A percentile compares a stretch with the other conserved stretches of the same genome.
These are phyloP conservation scores for Arenaria interpres DNA, from an alignment of 2,113 vertebrate genomes.

Conservation along the genomic window DNA sequence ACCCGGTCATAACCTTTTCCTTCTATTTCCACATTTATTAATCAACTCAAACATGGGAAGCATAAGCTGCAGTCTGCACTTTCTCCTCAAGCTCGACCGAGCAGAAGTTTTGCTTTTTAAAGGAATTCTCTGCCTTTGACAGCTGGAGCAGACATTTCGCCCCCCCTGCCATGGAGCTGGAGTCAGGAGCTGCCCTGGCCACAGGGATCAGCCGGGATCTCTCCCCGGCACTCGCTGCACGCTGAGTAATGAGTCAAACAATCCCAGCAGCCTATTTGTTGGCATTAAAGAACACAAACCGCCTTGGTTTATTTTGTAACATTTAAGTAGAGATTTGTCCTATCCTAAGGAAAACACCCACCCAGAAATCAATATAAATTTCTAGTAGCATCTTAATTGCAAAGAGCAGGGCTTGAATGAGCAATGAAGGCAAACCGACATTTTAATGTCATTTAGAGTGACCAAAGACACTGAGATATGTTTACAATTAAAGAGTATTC, in stretches of 20 bases:
- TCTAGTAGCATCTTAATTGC: constrained; percentile 6
- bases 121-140: background rate
- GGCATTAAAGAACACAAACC: background rate
- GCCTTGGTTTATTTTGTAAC: background rate
- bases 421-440: background rate
- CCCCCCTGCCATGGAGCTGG: background rate
- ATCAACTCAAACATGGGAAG: background rate
- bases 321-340: background rate
- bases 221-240: accelerated
- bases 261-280: background rate
- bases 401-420: background rate
- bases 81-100: background rate
- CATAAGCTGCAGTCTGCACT: background rate
- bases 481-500: constrained; percentile 2
- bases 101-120: background rate
- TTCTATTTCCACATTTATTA: background rate
- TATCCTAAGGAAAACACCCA: background rate
- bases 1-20: background rate
- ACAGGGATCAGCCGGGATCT: background rate
- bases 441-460: background rate
- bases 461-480: constrained; percentile 24
- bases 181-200: background rate
- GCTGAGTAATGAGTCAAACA: background rate
- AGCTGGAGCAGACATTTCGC: background rate
- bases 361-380: constrained; percentile 18